Base-by-base conservation (phyloP, 2,113 vertebrate species). In the Hydropotes inermis region DNA sequence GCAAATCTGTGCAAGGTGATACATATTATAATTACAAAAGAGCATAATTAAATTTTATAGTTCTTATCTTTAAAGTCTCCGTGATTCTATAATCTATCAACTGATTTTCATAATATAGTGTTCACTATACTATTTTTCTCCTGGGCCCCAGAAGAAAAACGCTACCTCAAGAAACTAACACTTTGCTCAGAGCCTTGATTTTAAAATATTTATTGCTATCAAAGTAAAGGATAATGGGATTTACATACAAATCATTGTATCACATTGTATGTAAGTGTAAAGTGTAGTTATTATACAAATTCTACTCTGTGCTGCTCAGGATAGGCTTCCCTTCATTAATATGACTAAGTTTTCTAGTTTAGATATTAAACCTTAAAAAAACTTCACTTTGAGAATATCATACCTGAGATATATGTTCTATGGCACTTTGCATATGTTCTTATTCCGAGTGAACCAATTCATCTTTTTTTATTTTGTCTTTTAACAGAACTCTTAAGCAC, bases 61-160 rank as follows among this genome's bases (percentile, higher is more conserved):
- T 76, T 98, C 57, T 93, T 96, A 92, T 33, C 23, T 28, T 98
- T 57, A 74, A 93, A 93, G 78, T 81, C 16, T 58, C 33, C 50
- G 25, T 74, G 25, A 90, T 16, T 92, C n/a, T 21, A 61, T 76
- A 91, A 58, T 92, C 30, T 52, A 87, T 78, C 67, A 87, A 55
- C 25, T 87, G 54, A 95, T 89, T 97, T 97, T 97, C n/a, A 95
- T 79, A 93, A 98, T 96, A 78, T n/a, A 88, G 13, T 86, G 78
- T 67, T 94, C 47, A 92, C 36, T 74, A 4, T 64, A 30, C 21
- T 92, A 67, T 60, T 95, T 94, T 97, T 87, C 64, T 78, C 36
- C 36, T 79, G 30, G 16, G 9, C 39, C 16, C 88, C 27, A 57
- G 50, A 89, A 84, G 33, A 94, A 91, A 83, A 61, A 89, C 27